Evolutionary conservation across 2,797 vertebrate genomes (phyloP).

Genomic region (Neosilurus mollespiculum): DNA sequence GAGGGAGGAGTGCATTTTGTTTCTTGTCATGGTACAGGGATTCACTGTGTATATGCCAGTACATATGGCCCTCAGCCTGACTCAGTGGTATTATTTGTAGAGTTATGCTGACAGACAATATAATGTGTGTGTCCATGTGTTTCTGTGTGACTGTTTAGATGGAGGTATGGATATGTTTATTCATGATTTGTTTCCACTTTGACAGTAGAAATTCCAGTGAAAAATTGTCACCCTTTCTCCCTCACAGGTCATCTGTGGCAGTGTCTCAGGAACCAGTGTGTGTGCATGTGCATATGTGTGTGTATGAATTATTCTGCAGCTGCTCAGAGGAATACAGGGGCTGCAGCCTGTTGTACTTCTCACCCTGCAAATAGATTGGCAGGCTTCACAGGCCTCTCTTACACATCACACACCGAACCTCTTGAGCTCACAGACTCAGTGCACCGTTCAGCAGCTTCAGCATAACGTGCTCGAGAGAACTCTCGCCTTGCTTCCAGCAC

Average conservation of each 20-base stretch:
- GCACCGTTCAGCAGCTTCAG: constrained; percentile 31
- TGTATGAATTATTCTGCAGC: constrained; percentile 73
- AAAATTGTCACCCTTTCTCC: constrained; percentile 67
- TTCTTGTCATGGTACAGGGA: constrained; percentile 6
- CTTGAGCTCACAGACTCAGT: constrained; percentile 26
- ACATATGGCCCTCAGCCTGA: not conserved
- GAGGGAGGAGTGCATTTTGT: not conserved
- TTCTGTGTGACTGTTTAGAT: not conserved
- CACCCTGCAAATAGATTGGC: constrained; percentile 50
- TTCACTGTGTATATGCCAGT: not conserved
- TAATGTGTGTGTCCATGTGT: constrained; percentile 13
- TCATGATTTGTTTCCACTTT: constrained; percentile 62
- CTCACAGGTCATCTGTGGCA: constrained; percentile 65
- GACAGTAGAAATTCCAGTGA: constrained; percentile 63
- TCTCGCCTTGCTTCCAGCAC: constrained; percentile 26
- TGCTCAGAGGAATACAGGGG: constrained; percentile 67
- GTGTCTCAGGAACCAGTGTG: constrained; percentile 34
- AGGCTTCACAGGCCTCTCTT: constrained; percentile 37
- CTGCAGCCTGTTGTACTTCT: constrained; percentile 67
- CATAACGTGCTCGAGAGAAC: constrained; percentile 24
- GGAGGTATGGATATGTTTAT: constrained; percentile 32
- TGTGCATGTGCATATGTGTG: constrained; percentile 32
- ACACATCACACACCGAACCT: constrained; percentile 27
- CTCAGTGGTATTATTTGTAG: constrained; percentile 4
- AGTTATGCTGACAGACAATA: constrained; percentile 6